Percentiles rank a stretch among this genome's conserved stretches.
Conservation (phyloP, 2,113 vertebrate species). For the Odobenus rosmarus region DNA sequence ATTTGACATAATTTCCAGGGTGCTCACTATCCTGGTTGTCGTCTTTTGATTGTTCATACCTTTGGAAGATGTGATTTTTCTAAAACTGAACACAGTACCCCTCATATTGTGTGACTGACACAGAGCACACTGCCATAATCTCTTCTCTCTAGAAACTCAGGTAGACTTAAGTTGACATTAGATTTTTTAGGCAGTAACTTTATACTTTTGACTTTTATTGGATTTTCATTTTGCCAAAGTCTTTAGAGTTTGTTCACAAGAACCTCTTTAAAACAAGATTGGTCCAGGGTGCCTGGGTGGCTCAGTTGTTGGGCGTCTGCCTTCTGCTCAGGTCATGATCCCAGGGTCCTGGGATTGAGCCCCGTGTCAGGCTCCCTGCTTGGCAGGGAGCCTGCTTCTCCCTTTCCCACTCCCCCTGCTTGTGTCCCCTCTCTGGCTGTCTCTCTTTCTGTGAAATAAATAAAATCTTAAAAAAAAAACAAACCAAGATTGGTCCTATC, state of each 20-base stretch:
- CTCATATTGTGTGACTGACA: neutral
- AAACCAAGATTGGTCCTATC: neutral
- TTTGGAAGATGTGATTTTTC: neutral
- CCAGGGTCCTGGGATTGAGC: too few relatives aligned
- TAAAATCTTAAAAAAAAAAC: too few relatives aligned
- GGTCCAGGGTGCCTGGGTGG: too few relatives aligned
- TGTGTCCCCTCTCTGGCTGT: too few relatives aligned
- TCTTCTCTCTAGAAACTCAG: neutral
- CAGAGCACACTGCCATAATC: neutral
- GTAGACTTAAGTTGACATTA: neutral
- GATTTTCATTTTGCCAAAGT: neutral
- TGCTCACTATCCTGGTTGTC: neutral
- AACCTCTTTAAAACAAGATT: neutral
- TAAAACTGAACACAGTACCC: neutral
- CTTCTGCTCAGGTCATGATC: too few relatives aligned
- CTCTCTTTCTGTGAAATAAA: too few relatives aligned
- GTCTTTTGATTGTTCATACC: neutral
- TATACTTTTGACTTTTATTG: neutral
- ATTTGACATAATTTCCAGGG: neutral
- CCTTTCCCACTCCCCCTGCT: too few relatives aligned
- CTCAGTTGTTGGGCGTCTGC: too few relatives aligned
- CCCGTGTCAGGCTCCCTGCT: too few relatives aligned
- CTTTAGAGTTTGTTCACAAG: neutral
- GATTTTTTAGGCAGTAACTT: neutral
- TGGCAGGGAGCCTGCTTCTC: too few relatives aligned